These are phyloP conservation scores for Acleris sparsana DNA, from an alignment of 2,888 invertebrate species.

Conservation along the genomic window DNA sequence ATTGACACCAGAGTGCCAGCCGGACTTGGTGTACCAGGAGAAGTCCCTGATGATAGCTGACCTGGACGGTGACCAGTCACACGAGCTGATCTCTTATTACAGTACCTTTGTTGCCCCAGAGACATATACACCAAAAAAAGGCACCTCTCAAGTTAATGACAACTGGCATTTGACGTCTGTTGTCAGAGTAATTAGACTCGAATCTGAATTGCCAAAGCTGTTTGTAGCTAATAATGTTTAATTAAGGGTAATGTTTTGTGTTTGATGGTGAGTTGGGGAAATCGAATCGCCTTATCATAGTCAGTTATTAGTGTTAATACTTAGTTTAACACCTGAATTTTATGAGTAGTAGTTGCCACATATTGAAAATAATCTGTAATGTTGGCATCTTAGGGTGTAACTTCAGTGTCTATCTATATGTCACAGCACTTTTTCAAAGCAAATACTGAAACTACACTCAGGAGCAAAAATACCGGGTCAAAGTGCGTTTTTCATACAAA, in stretches of 20 bases:
- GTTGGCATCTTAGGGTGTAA: too few relatives aligned
- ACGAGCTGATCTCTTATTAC: conserved; percentile 90
- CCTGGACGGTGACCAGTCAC: conserved; percentile 89
- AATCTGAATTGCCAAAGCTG: conserved; percentile 88
- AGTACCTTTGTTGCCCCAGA: conserved; percentile 85
- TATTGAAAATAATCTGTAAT: too few relatives aligned
- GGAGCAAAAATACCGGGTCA: too few relatives aligned
- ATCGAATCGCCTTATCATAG: not conserved
- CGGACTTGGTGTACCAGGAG: conserved; percentile 88
- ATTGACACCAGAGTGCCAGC: conserved; percentile 85
- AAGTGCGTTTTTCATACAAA: too few relatives aligned
- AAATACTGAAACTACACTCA: too few relatives aligned
- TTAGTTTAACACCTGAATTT: too few relatives aligned
- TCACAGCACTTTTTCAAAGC: too few relatives aligned
- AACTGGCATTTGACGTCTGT: conserved; percentile 87
- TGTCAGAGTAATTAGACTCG: conserved; percentile 87
- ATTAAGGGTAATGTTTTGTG: not conserved
- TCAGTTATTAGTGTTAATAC: too few relatives aligned
- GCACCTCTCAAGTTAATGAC: conserved; percentile 58
- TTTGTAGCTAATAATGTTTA: conserved; percentile 75
- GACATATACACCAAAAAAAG: conserved; percentile 61
- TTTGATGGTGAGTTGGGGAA: not conserved
- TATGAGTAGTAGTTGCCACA: too few relatives aligned
- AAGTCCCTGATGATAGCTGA: conserved; percentile 89
- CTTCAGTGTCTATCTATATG: too few relatives aligned